phyloP scores from a whole-genome alignment of 2,888 invertebrate genomes.

The Hydrotaea cyrtoneurina region DNA sequence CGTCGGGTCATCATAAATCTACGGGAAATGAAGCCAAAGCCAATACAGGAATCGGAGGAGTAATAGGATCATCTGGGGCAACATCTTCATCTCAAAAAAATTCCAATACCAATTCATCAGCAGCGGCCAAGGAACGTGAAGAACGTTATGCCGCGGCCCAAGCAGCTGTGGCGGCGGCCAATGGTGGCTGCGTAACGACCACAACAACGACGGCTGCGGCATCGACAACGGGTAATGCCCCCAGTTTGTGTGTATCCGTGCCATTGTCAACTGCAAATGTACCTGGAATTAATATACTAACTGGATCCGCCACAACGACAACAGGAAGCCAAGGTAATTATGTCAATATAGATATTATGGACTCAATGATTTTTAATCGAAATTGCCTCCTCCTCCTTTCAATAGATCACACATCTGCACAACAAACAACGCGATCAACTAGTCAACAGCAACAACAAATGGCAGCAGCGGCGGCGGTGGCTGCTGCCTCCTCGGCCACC shows the following conservation, averaged over 20 bases:
- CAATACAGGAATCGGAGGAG: slow-evolving; percentile 32
- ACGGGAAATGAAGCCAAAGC: slow-evolving; percentile 62
- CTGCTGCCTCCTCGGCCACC: slow-evolving; percentile 29
- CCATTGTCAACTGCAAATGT: slow-evolving; percentile 82
- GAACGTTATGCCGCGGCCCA: slow-evolving; percentile 69
- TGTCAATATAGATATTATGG: neutral
- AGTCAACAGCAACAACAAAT: slow-evolving; percentile 63
- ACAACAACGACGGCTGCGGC: slow-evolving; percentile 43
- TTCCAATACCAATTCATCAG: slow-evolving; percentile 43
- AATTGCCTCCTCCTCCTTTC: neutral
- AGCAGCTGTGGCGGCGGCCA: slow-evolving; percentile 69
- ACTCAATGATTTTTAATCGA: neutral
- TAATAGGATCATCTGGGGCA: slow-evolving; percentile 6
- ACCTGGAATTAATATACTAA: slow-evolving; percentile 80
- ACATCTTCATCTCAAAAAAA: slow-evolving; percentile 63
- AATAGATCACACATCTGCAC: slow-evolving; percentile 48
- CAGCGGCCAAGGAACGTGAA: slow-evolving; percentile 68
- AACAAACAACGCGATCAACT: slow-evolving; percentile 59
- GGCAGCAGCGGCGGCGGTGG: slow-evolving; percentile 28
- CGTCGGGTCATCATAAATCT: slow-evolving; percentile 51
- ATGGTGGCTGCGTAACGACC: slow-evolving; percentile 52
- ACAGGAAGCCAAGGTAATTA: slow-evolving; percentile 43
- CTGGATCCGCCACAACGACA: slow-evolving; percentile 52
- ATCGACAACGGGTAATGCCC: slow-evolving; percentile 74
- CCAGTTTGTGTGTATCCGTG: slow-evolving; percentile 85